A percentile compares a stretch with the other conserved stretches of the same genome.
These are phyloP conservation scores for Synanthedon andrenaeformis DNA, from an alignment of 2,888 invertebrate species.

Conservation along the genomic window DNA sequence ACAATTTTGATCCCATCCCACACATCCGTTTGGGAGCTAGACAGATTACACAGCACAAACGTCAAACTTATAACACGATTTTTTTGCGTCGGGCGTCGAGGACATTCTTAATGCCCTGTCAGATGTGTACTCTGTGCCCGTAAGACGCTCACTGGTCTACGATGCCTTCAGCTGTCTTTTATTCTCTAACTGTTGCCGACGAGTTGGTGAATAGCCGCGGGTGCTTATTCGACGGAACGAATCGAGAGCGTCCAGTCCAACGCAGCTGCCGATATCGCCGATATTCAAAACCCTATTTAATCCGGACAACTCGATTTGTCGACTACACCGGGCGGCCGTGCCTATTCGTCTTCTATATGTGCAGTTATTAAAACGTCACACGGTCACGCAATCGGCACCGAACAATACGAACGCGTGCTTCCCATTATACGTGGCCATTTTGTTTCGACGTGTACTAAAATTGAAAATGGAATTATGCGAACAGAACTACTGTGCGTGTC, in stretches of 20 bases:
- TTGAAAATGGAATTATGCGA: background rate
- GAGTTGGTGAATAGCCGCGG: too few relatives aligned
- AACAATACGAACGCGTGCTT: background rate
- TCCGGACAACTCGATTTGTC: background rate
- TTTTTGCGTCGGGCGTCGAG: too few relatives aligned
- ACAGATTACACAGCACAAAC: too few relatives aligned
- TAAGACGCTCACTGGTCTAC: too few relatives aligned
- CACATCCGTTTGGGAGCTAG: too few relatives aligned
- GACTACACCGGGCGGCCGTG: background rate
- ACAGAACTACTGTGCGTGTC: background rate
- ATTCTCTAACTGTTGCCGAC: too few relatives aligned
- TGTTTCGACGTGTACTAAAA: background rate
- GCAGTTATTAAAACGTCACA: background rate
- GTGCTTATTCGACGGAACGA: background rate
- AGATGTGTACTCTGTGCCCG: too few relatives aligned
- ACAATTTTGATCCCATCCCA: too few relatives aligned
- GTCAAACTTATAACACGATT: too few relatives aligned
- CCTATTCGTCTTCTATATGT: background rate
- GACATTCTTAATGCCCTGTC: too few relatives aligned
- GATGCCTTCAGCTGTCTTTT: too few relatives aligned
- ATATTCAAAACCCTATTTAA: background rate
- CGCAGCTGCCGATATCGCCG: background rate
- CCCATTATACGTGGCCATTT: background rate
- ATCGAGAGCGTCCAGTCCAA: background rate
- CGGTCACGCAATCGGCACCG: background rate